Conservation (phyloP, 2,888 invertebrate genomes). For the Meghimatium bilineatum region DNA sequence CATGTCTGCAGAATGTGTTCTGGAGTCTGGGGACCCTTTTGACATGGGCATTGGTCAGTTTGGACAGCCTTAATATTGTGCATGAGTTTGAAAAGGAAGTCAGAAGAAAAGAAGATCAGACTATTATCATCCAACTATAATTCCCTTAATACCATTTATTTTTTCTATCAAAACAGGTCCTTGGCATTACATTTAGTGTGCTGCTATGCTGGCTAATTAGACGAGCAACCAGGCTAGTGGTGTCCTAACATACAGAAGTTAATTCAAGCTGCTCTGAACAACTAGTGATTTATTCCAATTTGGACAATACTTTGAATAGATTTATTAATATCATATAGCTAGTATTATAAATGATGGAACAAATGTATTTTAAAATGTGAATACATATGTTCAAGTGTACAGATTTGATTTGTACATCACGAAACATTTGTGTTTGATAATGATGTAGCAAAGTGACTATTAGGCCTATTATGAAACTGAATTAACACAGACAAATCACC, state of each 20-base stretch:
- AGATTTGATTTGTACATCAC: background rate
- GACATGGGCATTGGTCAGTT: too few species aligned
- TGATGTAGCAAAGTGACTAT: background rate
- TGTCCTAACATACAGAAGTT: background rate
- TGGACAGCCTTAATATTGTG: too few species aligned
- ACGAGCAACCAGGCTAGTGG: constrained; percentile 24
- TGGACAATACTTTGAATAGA: background rate
- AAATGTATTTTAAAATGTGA: background rate
- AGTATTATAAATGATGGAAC: background rate
- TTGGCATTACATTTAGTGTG: constrained; percentile 15
- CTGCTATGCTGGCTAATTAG: constrained; percentile 21
- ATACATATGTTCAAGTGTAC: background rate
- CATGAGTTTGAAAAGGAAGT: too few species aligned
- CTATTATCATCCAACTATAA: background rate
- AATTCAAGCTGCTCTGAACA: background rate
- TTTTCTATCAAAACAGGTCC: background rate
- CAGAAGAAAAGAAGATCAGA: too few species aligned
- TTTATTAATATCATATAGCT: background rate
- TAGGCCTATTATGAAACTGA: background rate
- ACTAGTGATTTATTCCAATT: constrained; percentile 30
- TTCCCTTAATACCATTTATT: background rate
- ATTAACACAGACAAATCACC: background rate
- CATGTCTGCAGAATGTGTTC: too few species aligned
- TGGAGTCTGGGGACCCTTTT: too few species aligned
- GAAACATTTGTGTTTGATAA: background rate